Evolutionary conservation across 2,113 vertebrate genomes (phyloP), one percentile per base, ranked within the genome.

Genomic region (Arothron firmamentum): DNA sequence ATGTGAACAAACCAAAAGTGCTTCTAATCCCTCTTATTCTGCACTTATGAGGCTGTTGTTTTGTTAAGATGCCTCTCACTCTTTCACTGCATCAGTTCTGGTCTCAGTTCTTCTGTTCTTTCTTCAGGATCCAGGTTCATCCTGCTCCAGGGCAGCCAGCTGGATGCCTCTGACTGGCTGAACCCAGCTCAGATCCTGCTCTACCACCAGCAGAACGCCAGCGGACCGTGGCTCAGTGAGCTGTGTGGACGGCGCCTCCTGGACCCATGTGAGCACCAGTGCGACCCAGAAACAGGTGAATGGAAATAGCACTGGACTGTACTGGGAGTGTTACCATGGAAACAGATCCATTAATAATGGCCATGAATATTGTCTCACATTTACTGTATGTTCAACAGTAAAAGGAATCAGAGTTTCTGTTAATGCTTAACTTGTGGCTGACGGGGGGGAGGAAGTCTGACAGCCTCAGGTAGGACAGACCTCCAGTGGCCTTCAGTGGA

Each of bases 191-290:
- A 99, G 86, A 96, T 99, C 19, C 50, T 96, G 52, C 83, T 99
- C 55, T 99, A 95, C 88, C 94, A 96, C 77, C 97, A 99, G 81
- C 95, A 98, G 92, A 99, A 99, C 55, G 94, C 95, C 86, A 99
- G 97, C 0, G 97, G 97, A 28, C 94, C 95, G 15, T 99, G 97
- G 96, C 88, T 94, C 64, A 91, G 91, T 66, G 97, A 99, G 77
- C 91, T 99, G 77, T 99, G 97, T 0, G 94, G 95, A 43, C 92
- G 94, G 9, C 92, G 97, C 56, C 93, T 99, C 59, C 90, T 97
- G 1, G 95, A 99, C 83, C 95, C 96, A 18, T 99, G 97, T 2
- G 97, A 99, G 84, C 97, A 99, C 60, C 95, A 98, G 79, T 99
- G 97, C 11, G 95, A 99, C 73, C 93, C 92, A 0, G 97, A 99